Conservation (phyloP, 2,113 vertebrate genomes). For the Sterrhoptilus dennistouni region DNA sequence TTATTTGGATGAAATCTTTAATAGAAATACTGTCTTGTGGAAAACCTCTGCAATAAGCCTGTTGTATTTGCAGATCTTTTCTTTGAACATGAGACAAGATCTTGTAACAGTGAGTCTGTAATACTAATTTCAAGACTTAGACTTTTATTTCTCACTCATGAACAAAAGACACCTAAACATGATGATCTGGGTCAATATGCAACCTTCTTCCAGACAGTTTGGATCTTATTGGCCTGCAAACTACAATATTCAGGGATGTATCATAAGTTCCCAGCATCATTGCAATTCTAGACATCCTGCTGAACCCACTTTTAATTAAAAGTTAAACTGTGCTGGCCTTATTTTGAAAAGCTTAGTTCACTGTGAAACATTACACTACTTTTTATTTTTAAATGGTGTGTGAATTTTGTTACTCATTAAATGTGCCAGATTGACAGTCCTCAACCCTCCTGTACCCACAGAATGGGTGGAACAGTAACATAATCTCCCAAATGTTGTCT, state of each 20-base stretch:
- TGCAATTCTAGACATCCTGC: neutral
- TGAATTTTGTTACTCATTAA: conserved; percentile 15
- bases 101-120: neutral
- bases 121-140: neutral
- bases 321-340: neutral
- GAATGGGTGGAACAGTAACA: neutral
- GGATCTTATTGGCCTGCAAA: neutral
- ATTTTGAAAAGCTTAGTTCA: neutral
- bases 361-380: neutral
- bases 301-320: neutral
- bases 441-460: conserved; percentile 12
- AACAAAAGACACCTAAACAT: neutral
- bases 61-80: neutral
- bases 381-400: neutral
- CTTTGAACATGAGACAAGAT: neutral
- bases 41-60: neutral
- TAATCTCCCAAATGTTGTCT: conserved; percentile 21
- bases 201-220: neutral
- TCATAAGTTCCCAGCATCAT: neutral
- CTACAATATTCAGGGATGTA: neutral
- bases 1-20: conserved; percentile 21
- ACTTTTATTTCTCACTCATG: neutral
- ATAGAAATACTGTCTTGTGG: neutral
- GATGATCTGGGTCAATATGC: neutral
- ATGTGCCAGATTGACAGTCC: conserved; percentile 16